phyloP scores from a whole-genome alignment of 2,797 vertebrate species.

The Eupleurogrammus muticus region DNA sequence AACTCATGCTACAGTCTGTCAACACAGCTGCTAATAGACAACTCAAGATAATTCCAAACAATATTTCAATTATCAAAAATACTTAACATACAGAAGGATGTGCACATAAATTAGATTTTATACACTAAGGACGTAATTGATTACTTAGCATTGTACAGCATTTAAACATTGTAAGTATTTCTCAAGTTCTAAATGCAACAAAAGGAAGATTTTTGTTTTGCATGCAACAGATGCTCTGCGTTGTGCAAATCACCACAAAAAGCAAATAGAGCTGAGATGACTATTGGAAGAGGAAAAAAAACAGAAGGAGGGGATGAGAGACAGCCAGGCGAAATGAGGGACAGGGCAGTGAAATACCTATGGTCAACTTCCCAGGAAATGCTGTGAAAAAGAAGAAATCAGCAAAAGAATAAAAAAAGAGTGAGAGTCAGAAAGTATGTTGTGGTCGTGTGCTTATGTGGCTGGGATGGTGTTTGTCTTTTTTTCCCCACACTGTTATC shows the following conservation, averaged over 20 bases:
- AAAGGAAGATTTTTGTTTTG: constrained; percentile 22
- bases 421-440: constrained; percentile 82
- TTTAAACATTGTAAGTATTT: constrained; percentile 16
- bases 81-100: constrained; percentile 27
- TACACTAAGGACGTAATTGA: constrained; percentile 16
- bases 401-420: constrained; percentile 85
- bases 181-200: constrained; percentile 15
- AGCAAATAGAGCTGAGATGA: constrained; percentile 54
- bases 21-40: constrained; percentile 24
- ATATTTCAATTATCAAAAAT: not conserved
- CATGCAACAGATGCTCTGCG: constrained; percentile 68
- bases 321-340: constrained; percentile 57
- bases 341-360: constrained; percentile 89
- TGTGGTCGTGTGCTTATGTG: constrained; percentile 62
- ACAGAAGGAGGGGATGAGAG: constrained; percentile 28
- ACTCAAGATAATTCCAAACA: constrained; percentile 9
- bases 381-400: constrained; percentile 88
- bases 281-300: constrained; percentile 42
- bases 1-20: constrained; percentile 34
- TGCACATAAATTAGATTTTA: constrained; percentile 17
- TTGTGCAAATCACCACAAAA: constrained; percentile 48
- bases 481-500: constrained; percentile 39
- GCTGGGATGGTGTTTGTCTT: constrained; percentile 63
- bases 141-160: not conserved
- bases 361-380: constrained; percentile 90